Base-by-base conservation (phyloP, 2,888 invertebrate species). In the Stomorhina lunata region DNA sequence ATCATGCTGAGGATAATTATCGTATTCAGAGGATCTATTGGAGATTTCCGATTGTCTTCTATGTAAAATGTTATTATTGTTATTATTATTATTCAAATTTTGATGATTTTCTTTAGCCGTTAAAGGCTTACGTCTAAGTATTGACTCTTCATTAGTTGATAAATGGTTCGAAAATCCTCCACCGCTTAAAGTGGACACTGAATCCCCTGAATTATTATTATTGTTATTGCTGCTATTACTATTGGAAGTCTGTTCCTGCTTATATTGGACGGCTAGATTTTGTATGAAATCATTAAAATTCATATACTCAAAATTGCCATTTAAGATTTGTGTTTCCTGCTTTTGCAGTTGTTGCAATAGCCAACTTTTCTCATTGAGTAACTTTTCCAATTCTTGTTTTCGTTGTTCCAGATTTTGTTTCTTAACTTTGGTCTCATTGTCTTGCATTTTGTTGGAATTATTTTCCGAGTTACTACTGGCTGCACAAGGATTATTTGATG, bases 281-380 rank as follows among this genome's bases (percentile, higher is more conserved):
- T 86, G 83, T 63, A 89, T 87, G 69, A 89, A 87, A 73, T 90
- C 90, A 63, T 89, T 89, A 55, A 89, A 83, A 40, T 89, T 89
- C 83, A 89, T 79, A 45, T 88, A 88, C 57, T 91, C 90, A 81
- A 88, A 88, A 65, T 88, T 90, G 20, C 90, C 90, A 79, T 89
- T 89, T n/a, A 91, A 84, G 10, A 91, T 89, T 79, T 90, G 88
- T 0, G 89, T 83, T 84, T 91, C 91, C 83, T 91, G 90, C 34
- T 90, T 90, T 78, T 90, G 90, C 17, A 91, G 87, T 83, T 91
- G 91, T 57, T 90, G 90, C 76, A 91, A 82, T 4, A 91, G 84
- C 88, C 89, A 89, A 78, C 88, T 91, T 83, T 91, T 91, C 63
- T 91, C 91, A 69, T 88, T 90, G 0, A 91, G 80, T n/a, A 90